These are phyloP conservation scores for Psilopogon haemacephalus DNA, from an alignment of 2,113 vertebrate genomes.

Conservation along the genomic window DNA sequence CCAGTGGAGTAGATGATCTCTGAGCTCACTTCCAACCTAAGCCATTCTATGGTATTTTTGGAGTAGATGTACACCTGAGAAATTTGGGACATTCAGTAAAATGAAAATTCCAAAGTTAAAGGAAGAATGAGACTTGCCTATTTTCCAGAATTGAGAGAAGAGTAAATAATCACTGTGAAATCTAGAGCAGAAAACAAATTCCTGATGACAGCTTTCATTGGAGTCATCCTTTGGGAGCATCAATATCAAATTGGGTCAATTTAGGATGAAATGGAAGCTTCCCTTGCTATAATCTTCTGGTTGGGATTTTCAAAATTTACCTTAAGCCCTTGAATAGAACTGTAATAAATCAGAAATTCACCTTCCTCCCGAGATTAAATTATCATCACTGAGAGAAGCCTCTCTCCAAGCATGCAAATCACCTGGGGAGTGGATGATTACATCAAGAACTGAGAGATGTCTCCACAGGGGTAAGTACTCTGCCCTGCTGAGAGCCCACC, in stretches of 20 bases:
- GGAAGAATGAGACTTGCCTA: not conserved
- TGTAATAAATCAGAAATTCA: not conserved
- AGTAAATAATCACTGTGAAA: not conserved
- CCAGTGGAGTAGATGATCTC: no score
- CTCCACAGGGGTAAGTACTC: no score
- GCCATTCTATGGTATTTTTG: not conserved
- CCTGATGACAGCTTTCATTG: not conserved
- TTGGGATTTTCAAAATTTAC: not conserved
- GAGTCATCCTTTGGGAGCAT: not conserved
- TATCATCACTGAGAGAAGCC: no score
- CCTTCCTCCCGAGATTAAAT: not conserved
- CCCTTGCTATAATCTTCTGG: not conserved
- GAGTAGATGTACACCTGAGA: rapidly evolving
- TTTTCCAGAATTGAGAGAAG: not conserved
- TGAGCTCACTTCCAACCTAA: no score
- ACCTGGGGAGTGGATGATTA: no score
- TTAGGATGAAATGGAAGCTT: not conserved
- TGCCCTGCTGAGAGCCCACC: no score
- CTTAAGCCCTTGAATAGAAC: not conserved
- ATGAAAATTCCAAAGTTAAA: not conserved
- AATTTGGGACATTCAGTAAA: not conserved
- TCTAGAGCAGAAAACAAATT: not conserved
- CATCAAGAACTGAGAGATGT: no score
- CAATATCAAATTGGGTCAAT: not conserved
- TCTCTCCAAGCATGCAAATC: no score